Evolutionary conservation across 2,888 invertebrate species (phyloP).

Genomic region (Tetheella fluctuosa): DNA sequence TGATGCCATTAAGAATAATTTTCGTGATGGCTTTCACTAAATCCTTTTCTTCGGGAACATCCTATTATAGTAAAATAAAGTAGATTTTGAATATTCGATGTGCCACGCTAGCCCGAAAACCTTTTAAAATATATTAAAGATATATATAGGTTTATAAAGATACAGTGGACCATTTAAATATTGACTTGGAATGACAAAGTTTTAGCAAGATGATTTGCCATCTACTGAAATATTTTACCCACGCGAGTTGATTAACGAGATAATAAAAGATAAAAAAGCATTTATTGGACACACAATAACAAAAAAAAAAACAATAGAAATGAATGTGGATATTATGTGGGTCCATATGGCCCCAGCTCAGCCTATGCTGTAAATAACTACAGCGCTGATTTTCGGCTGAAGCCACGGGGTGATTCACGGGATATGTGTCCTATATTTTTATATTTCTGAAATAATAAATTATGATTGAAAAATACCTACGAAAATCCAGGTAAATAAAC

Average conservation of each 20-base stretch:
- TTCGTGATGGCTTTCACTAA: slow-evolving; percentile 45
- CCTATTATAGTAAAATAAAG: slow-evolving; percentile 50
- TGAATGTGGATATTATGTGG: too few relatives aligned
- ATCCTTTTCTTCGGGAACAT: slow-evolving; percentile 39
- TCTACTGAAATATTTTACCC: neutral
- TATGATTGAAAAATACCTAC: neutral
- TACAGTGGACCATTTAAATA: slow-evolving; percentile 7
- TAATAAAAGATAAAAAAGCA: too few relatives aligned
- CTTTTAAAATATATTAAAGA: neutral
- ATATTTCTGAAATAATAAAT: too few relatives aligned
- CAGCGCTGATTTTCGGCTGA: too few relatives aligned
- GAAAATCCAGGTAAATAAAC: neutral
- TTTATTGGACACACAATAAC: too few relatives aligned
- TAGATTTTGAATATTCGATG: slow-evolving; percentile 40
- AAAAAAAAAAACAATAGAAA: too few relatives aligned
- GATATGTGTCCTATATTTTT: too few relatives aligned
- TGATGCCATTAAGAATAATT: slow-evolving; percentile 57
- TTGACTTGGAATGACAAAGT: neutral
- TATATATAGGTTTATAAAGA: too few relatives aligned
- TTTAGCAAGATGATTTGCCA: neutral
- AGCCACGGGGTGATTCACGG: too few relatives aligned
- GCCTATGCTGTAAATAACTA: too few relatives aligned
- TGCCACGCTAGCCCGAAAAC: neutral
- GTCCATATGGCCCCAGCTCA: too few relatives aligned
- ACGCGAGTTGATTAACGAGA: neutral